phyloP scores from a whole-genome alignment of 2,113 vertebrate species.

The Nerophis ophidion region DNA sequence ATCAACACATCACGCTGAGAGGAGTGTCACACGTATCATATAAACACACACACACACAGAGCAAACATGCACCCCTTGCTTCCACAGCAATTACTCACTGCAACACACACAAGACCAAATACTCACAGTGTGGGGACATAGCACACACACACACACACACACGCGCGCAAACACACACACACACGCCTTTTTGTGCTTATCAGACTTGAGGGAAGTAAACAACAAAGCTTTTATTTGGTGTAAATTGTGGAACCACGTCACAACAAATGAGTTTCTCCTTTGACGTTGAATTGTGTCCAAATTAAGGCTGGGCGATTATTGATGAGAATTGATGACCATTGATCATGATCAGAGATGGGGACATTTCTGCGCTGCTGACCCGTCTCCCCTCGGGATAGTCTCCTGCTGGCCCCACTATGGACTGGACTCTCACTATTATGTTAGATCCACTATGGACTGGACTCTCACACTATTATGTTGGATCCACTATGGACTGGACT shows the following conservation, averaged over 20 bases:
- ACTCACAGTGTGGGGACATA: background rate
- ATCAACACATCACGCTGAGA: conserved; percentile 24
- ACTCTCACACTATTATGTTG: too few species aligned
- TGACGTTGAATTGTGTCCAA: conserved; percentile 18
- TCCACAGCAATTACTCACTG: conserved; percentile 52
- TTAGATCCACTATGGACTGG: too few species aligned
- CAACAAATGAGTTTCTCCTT: conserved; percentile 23
- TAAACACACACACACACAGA: conserved; percentile 14
- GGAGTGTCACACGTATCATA: conserved; percentile 10
- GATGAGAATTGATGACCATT: too few species aligned
- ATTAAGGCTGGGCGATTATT: background rate
- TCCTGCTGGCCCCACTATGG: too few species aligned
- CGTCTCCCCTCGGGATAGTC: too few species aligned
- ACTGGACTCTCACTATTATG: too few species aligned
- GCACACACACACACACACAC: conserved; percentile 12
- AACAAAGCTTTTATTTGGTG: conserved; percentile 40
- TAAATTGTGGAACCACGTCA: conserved; percentile 23
- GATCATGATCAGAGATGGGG: too few species aligned
- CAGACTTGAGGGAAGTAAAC: conserved; percentile 31
- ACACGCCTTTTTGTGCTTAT: conserved; percentile 33
- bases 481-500: too few species aligned
- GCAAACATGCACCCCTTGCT: conserved; percentile 15
- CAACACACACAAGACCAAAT: conserved; percentile 18
- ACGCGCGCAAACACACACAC: background rate
- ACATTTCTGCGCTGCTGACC: too few species aligned